Evolutionary conservation across 2,113 vertebrate genomes (phyloP), one percentile per base, ranked within the genome.

Genomic region (Cacatua alba): DNA sequence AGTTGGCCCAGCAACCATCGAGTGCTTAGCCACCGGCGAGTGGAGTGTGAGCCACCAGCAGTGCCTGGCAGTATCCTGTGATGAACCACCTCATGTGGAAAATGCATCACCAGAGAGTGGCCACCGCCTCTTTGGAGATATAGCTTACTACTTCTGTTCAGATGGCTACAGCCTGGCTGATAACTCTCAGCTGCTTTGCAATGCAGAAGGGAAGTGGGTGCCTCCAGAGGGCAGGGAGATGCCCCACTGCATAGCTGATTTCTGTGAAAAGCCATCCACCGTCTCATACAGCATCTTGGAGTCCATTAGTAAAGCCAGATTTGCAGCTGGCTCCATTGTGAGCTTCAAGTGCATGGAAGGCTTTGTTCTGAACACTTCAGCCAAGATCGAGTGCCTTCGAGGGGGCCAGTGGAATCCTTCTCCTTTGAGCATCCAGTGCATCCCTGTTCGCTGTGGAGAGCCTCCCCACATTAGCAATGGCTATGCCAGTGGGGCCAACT

Each of bases 261-360:
- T 99, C 97, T 99, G 99, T 97, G 98, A 99, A 43, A 98, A 98
- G 13, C 99, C 99, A 0, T 97, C 98, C 6, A 94, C 98, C 0
- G 97, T 99, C 26, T 98, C 98, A 14, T 99, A 99, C 49, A 98
- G 98, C 24, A 99, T 99, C 95, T 97, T 99, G 94, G 99, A 99
- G 96, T 99, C 99, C 1, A 84, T 98, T 77, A 98, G 98, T 95
- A 99, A 99, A 97, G 98, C 98, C 39, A 99, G 98, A 90, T 99
- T 99, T 88, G 91, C 97, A 53, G 99, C 98, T 88, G 99, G 99
- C 90, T 98, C 98, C 0, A 85, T 99, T 1, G 99, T 99, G 81
- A 99, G 97, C 95, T 99, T 99, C 97, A 99, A 99, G 95, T 99
- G 99, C 90, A 98, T 98, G 96, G 99, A 99, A 94, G 99, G 99